Evolutionary conservation across 1,140 invertebrate genomes (phyloP), one percentile per base, ranked within the genome.

Genomic region (Eumaeus atala): DNA sequence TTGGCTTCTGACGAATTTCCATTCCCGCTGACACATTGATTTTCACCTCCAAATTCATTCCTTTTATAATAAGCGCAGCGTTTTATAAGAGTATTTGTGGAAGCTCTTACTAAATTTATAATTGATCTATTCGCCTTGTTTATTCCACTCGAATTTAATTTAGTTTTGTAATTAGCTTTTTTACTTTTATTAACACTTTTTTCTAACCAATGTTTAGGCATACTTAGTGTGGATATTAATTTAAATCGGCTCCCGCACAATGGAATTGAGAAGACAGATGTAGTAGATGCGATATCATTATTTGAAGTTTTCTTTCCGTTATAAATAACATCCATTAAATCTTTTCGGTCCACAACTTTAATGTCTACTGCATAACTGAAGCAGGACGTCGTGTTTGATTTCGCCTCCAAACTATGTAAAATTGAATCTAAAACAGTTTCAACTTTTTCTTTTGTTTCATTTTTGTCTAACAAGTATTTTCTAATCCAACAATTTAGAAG

Each of bases 221-320:
- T 66, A 44, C 78, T 84, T 17, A 84, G 51, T 8, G 78, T 79
- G 16, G 81, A 82, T 55, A 84, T 67, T 14, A 78, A 54, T 67
- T 54, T 71, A 9, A 71, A 36, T 55, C 65, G 49, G 56, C 72
- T 76, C n/a, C 62, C 57, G 17, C 53, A 47, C 47, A 69, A 48
- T 7, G 78, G 76, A 21, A 70, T 54, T 18, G 74, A 64, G 12
- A 62, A 51, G 28, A 36, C 59, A 0, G 66, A 66, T 49, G 54
- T 49, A 54, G 57, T 63, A 42, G 8, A 47, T 14, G 42, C n/a
- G 47, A 35, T 51, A 35, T 35, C 16, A 37, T 35, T 40, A 17
- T 38, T 56, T 40, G 56, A 28, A 9, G 38, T 21, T 11, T 17
- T 40, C 47, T 37, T 40, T 42, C 16, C 34, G 49, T 33, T 55